Base-by-base conservation (phyloP, 2,797 vertebrate species). In the Borostomias antarcticus region DNA sequence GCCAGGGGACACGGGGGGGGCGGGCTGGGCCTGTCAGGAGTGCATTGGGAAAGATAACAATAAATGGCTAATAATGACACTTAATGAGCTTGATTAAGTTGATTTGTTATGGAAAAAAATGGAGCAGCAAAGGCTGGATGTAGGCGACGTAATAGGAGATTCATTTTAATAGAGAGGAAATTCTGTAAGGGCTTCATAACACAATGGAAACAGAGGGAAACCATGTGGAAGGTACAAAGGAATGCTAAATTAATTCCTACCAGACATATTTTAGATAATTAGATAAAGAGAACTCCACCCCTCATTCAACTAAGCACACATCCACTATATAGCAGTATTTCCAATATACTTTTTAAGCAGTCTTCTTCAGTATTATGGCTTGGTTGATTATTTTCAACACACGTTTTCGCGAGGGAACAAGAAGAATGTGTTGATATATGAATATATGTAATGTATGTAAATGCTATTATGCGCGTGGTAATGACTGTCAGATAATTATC, bases 81-180 rank as follows among this genome's bases (percentile, higher is more conserved):
- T 90, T 92, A 90, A 93, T 85, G 85, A 93, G 81, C 79, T 87
- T 92, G 91, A 93, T 93, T 88, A 87, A 87, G 90, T 86, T 91
- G 75, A 93, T 91, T 91, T 89, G 78, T 91, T 93, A 86, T 84
- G 83, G 74, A 78, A 83, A 80, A 88, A 88, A 91, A 88, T 74
- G 25, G 90, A 90, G 82, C 80, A 15, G 82, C 84, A 87, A 88
- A 89, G 70, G 87, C 50, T 82, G 80, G 80, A 78, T 79, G 81
- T 84, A 89, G 88, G 89, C 84, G 70, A 84, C 66, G 82, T 67
- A 89, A 93, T 79, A 89, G 92, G 85, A 86, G 89, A 86, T 83
- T 83, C 25, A 82, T 88, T 93, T 93, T 92, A 90, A 87, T 83
- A 89, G 90, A 90, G 88, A 85, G 75, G 82, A 87, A 89, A 89